Conservation (phyloP, 2,797 vertebrate species). For the Artibeus lituratus region DNA sequence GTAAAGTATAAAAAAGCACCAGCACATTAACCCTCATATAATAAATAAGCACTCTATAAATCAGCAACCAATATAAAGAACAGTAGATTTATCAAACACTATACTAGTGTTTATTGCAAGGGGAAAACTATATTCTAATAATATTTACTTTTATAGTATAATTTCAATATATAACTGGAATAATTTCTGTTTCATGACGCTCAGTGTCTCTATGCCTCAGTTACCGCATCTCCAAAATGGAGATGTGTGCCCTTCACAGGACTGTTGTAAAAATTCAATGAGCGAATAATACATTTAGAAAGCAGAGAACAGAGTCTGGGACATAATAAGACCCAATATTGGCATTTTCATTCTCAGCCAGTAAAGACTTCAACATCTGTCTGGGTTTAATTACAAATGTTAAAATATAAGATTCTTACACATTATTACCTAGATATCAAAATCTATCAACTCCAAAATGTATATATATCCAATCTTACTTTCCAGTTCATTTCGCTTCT, state of each 20-base stretch:
- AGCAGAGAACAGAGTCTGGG: background rate
- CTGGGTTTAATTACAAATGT: background rate
- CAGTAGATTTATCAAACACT: background rate
- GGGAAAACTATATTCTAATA: background rate
- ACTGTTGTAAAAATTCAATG: background rate
- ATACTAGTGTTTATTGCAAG: background rate
- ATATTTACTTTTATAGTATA: background rate
- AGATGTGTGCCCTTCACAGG: background rate
- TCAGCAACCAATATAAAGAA: background rate
- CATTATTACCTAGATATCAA: background rate
- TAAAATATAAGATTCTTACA: background rate
- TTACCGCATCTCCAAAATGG: background rate
- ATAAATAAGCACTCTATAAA: background rate
- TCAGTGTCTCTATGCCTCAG: background rate
- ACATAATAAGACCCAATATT: background rate
- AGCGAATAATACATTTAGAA: background rate
- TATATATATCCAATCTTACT: background rate
- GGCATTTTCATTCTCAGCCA: background rate
- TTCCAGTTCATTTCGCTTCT: background rate
- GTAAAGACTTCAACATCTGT: background rate
- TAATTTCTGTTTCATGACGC: background rate
- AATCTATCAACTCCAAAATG: background rate
- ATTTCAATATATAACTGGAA: background rate
- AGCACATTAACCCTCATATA: background rate
- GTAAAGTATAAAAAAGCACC: constrained; percentile 7